Evolutionary conservation across 2,888 invertebrate species (phyloP), one percentile per base, ranked within the genome.

Genomic region (Caenorhabditis parvicauda): DNA sequence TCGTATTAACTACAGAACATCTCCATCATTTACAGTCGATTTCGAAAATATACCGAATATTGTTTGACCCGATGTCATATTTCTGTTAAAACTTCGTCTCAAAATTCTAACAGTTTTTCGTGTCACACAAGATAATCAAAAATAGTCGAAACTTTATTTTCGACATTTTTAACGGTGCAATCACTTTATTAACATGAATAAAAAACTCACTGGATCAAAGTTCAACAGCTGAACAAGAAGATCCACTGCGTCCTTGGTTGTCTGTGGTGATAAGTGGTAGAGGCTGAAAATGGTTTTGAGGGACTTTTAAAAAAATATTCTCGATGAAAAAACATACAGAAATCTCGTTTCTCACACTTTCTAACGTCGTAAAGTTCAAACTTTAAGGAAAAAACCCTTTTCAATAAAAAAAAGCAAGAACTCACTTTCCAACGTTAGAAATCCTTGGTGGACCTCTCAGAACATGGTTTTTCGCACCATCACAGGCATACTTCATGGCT

Each of bases 201-300:
- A 12, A 41, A 19, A 41, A 14, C 41, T 87, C 86, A 91, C 92
- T 56, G 98, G 95, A 86, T 98, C 92, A 85, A 98, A 96, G 64
- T 92, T 91, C 61, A 98, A 87, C 94, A 98, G 94, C 87, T 93
- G 91, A 82, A 90, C 89, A 47, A 98, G 87, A 75, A 98, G 87
- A 86, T 96, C 94, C 70, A 96, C 93, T 54, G 96, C 96, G 85
- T 98, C 96, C 83, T 93, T 93, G 66, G 93, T 93, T 79, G 93
- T 94, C 83, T 94, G 92, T 72, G 87, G 87, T 70, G 90, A 90
- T 63, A 96, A 87, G 60, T 90, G 90, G 85, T 95, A 95, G 70
- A 96, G 87, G 19, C 53, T 48, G 41, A 27, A 24, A 39, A 17
- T 44, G 6, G 19, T 12, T 44, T 44, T 12, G 14, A 27, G 21